Evolutionary conservation across 2,797 vertebrate genomes (phyloP).

Genomic region (Halcyon smyrnensis): DNA sequence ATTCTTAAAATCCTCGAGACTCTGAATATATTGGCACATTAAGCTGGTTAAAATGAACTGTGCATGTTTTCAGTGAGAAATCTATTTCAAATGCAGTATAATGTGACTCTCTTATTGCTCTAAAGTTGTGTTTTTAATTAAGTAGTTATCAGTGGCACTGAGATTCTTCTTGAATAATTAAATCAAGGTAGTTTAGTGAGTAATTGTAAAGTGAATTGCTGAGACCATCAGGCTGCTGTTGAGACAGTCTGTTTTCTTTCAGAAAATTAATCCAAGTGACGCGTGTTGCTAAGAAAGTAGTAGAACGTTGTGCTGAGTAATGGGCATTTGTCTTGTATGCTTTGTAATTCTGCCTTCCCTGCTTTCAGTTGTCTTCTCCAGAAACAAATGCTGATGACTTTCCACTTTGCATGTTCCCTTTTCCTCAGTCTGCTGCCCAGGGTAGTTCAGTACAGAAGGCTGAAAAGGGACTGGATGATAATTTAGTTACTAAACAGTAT

Average conservation of each 20-base stretch:
- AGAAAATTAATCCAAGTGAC: constrained; percentile 50
- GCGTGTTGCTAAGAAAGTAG: not conserved
- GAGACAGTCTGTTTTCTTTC: constrained; percentile 49
- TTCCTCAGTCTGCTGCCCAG: not conserved
- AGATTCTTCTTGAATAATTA: constrained; percentile 70
- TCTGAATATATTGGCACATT: constrained; percentile 22
- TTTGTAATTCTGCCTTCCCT: not conserved
- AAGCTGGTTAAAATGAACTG: constrained; percentile 47
- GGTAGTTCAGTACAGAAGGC: not conserved
- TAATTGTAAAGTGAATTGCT: constrained; percentile 65
- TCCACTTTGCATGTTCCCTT: not conserved
- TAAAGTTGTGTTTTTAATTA: constrained; percentile 72
- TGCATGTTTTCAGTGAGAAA: constrained; percentile 38
- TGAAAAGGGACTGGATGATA: not conserved
- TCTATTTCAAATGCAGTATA: constrained; percentile 34
- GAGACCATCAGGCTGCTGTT: constrained; percentile 33
- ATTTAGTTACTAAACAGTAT: not conserved
- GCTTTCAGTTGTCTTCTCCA: not conserved
- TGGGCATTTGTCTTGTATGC: not conserved
- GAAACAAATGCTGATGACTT: not conserved
- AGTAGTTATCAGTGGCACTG: constrained; percentile 52
- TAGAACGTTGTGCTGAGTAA: not conserved
- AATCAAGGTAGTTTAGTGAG: constrained; percentile 71
- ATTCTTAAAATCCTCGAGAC: constrained; percentile 29
- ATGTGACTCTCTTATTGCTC: constrained; percentile 49